Evolutionary conservation across 2,113 vertebrate genomes (phyloP).

Genomic region (Prietella phreatophila): DNA sequence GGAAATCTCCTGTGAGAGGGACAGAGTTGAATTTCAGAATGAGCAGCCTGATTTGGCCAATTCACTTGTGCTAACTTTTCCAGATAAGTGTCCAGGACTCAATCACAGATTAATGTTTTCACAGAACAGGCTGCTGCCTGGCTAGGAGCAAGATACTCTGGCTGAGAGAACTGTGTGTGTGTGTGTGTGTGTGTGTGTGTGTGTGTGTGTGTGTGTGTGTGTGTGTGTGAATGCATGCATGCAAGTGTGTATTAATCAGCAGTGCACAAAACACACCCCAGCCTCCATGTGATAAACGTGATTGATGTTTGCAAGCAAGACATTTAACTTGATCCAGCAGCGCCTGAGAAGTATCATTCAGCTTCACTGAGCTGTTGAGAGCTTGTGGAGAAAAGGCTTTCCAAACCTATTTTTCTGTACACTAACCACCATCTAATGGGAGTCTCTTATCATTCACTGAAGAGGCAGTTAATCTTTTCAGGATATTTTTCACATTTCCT

Average conservation of each 20-base stretch:
- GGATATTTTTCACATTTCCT: neutral
- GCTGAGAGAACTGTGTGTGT: neutral
- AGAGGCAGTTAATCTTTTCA: constrained; percentile 23
- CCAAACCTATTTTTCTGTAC: constrained; percentile 40
- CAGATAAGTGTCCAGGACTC: constrained; percentile 15
- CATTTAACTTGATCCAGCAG: constrained; percentile 51
- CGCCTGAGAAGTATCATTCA: constrained; percentile 50
- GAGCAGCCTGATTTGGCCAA: constrained; percentile 6
- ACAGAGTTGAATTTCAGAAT: constrained; percentile 2
- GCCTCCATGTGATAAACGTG: constrained; percentile 44
- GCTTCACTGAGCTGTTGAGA: constrained; percentile 49
- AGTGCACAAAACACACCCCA: constrained; percentile 46
- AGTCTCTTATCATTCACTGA: constrained; percentile 45
- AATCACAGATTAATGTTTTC: constrained; percentile 40
- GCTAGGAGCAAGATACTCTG: constrained; percentile 5
- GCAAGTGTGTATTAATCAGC: constrained; percentile 25
- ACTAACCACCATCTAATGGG: constrained; percentile 40
- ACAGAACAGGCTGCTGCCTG: constrained; percentile 27
- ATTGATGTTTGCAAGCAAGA: constrained; percentile 54
- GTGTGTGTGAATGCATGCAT: neutral
- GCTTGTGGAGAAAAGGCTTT: constrained; percentile 43
- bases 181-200: neutral
- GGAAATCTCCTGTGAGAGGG: neutral
- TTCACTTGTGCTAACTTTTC: constrained; percentile 1
- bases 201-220: neutral